Conservation (phyloP, 2,113 vertebrate genomes). For the Halcyon malimbica region DNA sequence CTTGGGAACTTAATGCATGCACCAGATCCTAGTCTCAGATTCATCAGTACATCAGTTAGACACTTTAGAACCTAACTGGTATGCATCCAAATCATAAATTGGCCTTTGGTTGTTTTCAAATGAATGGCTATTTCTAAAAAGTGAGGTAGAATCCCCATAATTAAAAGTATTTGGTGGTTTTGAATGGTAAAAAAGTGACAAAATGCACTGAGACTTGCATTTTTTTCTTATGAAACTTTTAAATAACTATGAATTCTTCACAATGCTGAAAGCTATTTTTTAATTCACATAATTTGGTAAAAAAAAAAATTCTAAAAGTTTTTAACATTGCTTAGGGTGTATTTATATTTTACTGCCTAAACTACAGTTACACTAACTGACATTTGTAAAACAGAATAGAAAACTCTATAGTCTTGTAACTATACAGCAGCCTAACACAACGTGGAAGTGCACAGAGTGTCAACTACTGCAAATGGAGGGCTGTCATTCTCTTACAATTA, state of each 20-base stretch:
- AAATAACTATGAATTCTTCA: background rate
- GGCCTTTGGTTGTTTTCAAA: background rate
- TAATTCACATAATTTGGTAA: background rate
- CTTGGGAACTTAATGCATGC: background rate
- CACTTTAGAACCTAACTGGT: background rate
- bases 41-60: background rate
- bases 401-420: background rate
- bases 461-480: background rate
- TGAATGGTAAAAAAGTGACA: background rate
- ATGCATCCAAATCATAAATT: background rate
- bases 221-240: slow-evolving; percentile 25
- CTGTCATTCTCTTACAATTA: background rate
- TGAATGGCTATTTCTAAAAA: background rate
- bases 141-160: background rate
- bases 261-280: background rate
- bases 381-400: background rate
- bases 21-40: background rate
- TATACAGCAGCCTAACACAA: background rate
- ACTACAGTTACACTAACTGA: background rate
- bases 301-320: background rate
- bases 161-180: slow-evolving; percentile 11
- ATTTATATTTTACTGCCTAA: background rate
- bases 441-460: background rate
- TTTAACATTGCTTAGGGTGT: background rate
- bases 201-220: background rate